Conservation (phyloP, 2,113 vertebrate species). For the Astur gentilis region DNA sequence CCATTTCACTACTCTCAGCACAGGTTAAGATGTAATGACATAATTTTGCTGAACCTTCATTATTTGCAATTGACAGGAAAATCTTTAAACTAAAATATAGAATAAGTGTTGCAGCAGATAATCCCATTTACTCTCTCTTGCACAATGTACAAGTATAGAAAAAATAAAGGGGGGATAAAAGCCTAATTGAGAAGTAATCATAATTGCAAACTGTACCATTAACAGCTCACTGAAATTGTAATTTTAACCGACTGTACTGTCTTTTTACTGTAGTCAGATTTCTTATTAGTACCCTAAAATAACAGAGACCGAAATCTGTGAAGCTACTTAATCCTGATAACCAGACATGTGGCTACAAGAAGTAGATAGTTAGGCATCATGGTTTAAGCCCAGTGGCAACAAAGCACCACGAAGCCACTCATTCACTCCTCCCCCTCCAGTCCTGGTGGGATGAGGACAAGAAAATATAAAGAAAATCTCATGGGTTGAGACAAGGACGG, state of each 20-base stretch:
- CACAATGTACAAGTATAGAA: not conserved
- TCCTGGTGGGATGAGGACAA: no score
- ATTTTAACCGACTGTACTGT: not conserved
- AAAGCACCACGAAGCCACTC: no score
- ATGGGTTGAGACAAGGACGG: no score
- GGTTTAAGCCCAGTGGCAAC: no score
- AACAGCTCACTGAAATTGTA: not conserved
- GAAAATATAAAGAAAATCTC: no score
- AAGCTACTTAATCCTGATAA: not conserved
- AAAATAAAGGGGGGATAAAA: not conserved
- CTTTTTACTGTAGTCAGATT: not conserved
- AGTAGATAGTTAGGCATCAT: not conserved
- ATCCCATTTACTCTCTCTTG: not conserved
- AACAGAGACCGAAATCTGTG: not conserved
- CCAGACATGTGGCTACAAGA: not conserved
- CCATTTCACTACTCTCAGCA: not conserved
- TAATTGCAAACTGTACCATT: not conserved
- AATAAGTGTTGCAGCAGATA: not conserved
- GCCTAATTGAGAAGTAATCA: not conserved
- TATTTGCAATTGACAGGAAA: not conserved
- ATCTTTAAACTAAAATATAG: not conserved
- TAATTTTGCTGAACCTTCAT: not conserved
- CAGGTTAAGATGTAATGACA: not conserved
- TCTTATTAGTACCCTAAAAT: not conserved
- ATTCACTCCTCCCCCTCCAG: no score